phyloP scores from a whole-genome alignment of 1,140 invertebrate species.

The Latrodectus geometricus region DNA sequence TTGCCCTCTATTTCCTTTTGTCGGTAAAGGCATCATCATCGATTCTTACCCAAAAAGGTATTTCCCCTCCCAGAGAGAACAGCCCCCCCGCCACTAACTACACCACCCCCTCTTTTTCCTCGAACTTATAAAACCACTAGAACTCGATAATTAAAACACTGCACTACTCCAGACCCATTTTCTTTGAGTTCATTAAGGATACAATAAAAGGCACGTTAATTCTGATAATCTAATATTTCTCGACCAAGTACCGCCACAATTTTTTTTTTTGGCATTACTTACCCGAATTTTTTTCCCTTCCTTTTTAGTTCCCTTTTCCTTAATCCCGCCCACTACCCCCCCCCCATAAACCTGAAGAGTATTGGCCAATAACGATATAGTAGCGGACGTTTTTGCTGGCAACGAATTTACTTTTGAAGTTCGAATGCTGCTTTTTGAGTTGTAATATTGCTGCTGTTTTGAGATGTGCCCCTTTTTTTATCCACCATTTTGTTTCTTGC shows the following conservation, averaged over 20 bases:
- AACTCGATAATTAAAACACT: slow-evolving; percentile 61
- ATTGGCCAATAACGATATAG: slow-evolving; percentile 61
- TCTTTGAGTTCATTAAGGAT: slow-evolving; percentile 61
- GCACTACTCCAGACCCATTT: slow-evolving; percentile 38
- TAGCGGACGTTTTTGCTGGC: slow-evolving; percentile 57
- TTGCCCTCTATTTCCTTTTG: slow-evolving; percentile 51
- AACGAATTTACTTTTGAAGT: slow-evolving; percentile 61
- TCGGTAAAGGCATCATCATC: slow-evolving; percentile 54
- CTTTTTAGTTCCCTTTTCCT: slow-evolving; percentile 1
- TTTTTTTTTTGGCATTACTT: slow-evolving; percentile 51
- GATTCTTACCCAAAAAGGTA: slow-evolving; percentile 55
- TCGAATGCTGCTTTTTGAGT: slow-evolving; percentile 50
- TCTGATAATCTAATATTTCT: slow-evolving; percentile 62
- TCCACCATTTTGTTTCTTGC: slow-evolving; percentile 1
- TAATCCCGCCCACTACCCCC: background rate
- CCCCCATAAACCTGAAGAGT: slow-evolving; percentile 32
- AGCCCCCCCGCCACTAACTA: background rate
- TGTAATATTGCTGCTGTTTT: slow-evolving; percentile 17
- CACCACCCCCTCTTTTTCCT: background rate
- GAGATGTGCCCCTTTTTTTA: slow-evolving; percentile 19
- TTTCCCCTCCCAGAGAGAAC: slow-evolving; percentile 24
- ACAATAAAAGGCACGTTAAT: slow-evolving; percentile 61
- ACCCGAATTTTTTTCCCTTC: slow-evolving; percentile 28
- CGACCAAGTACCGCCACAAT: slow-evolving; percentile 50
- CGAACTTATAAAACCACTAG: slow-evolving; percentile 61